Conservation (phyloP, 2,888 invertebrate species). For the Lasioglossum morio region DNA sequence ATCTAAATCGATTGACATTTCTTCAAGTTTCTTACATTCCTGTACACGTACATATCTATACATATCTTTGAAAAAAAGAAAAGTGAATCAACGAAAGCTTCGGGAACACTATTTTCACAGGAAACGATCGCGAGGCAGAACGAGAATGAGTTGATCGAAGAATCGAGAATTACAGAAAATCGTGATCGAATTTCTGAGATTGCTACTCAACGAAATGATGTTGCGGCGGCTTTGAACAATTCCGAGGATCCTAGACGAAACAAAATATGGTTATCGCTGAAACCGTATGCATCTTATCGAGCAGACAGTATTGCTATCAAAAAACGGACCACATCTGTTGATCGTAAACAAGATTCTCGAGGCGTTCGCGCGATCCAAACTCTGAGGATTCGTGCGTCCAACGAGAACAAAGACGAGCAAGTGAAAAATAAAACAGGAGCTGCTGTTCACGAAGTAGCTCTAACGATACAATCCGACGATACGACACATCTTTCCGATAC, state of each 20-base stretch:
- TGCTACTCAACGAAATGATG: neutral
- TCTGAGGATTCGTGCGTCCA: neutral
- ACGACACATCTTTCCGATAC: neutral
- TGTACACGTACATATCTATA: neutral
- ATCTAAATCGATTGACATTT: neutral
- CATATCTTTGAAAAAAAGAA: neutral
- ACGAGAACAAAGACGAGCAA: conserved; percentile 17
- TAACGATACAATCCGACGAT: neutral
- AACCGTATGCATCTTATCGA: conserved; percentile 8
- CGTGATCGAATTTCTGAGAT: neutral
- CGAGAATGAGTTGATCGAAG: conserved; percentile 1
- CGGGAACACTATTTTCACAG: conserved; percentile 39
- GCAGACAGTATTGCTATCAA: neutral
- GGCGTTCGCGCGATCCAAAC: conserved; percentile 12
- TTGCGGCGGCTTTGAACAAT: neutral
- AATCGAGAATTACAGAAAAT: conserved; percentile 21
- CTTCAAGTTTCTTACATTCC: neutral
- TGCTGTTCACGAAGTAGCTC: neutral
- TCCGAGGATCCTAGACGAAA: neutral
- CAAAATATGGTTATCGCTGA: conserved; percentile 14
- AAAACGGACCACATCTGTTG: neutral
- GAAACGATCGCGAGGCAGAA: conserved; percentile 18
- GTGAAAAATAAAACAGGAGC: neutral
- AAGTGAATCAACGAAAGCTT: conserved; percentile 18
- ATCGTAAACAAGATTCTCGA: conserved; percentile 21